Base-by-base conservation (phyloP, 1,140 invertebrate genomes). In the Hyles vespertilio region DNA sequence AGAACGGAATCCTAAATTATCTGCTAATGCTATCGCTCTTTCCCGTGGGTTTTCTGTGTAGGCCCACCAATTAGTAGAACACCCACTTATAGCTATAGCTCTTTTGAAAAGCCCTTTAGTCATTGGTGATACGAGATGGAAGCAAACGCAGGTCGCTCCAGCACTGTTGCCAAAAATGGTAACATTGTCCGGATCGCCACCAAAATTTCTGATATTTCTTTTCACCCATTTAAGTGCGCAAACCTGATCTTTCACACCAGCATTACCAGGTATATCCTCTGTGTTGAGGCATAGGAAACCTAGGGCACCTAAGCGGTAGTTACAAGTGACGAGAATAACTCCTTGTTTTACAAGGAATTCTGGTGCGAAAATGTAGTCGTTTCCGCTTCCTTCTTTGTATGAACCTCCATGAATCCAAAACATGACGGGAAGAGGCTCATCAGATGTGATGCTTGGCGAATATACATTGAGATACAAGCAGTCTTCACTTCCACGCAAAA, bases 91-190 rank as follows among this genome's bases (percentile, higher is more conserved):
- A 3, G 59, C 34, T 33, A 76, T 69, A 5, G 70, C 70, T 60
- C 72, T 67, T 51, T 78, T 73, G 55, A 62, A 90, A 82, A 54
- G 88, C 93, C 81, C 77, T 90, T 84, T 78, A 80, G 92, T 82
- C 93, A 90, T 73, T 66, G 92, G 73, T 63, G 91, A 91, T 44
- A 92, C 43, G 65, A 91, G 77, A 56, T 91, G 91, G 12, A 83
- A 86, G 36, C 36, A 40, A 5, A 40, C 36, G 36, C 36, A 40
- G 8, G 36, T 8, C 36, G 36, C 92, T 3, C 94, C 94, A 3
- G 93, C 91, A 53, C 90, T 91, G 62, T 94, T 92, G 7, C 95
- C 95, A 67, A 96, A 93, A n/a, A 97, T 77, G 0, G 96, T 96
- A 0, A 97, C 91, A 63, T 91, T 91, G 2, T 92, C 73, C 0